Conservation (phyloP, 2,113 vertebrate species). For the Chamaea fasciata region DNA sequence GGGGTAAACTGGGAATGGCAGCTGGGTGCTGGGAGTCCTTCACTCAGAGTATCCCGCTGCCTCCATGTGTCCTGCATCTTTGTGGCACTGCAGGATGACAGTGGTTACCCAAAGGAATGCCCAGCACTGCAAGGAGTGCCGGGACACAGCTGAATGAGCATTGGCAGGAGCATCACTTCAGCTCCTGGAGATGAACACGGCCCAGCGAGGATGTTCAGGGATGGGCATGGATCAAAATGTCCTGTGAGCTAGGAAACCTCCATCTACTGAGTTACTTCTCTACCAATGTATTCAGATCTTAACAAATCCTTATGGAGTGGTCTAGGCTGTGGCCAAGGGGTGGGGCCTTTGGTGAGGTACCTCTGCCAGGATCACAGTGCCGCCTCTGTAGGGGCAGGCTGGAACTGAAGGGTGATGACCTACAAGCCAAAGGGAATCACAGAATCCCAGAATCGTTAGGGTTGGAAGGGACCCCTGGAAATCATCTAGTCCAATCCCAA, state of each 20-base stretch:
- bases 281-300: not conserved
- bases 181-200: not conserved
- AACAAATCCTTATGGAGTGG: not conserved
- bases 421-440: not conserved
- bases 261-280: not conserved
- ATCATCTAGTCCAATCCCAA: not conserved
- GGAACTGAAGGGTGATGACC: not conserved
- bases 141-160: not conserved
- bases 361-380: not conserved
- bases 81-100: not conserved
- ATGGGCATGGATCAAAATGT: not conserved
- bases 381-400: not conserved
- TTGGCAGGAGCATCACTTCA: not conserved
- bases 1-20: not conserved
- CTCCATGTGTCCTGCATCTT: accelerated
- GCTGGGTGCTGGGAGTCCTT: not conserved
- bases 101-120: not conserved
- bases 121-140: not conserved
- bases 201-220: not conserved
- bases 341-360: not conserved
- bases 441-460: not conserved
- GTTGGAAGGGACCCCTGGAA: not conserved
- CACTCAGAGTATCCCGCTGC: not conserved
- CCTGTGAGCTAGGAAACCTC: not conserved
- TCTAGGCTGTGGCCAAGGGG: not conserved